phyloP scores from a whole-genome alignment of 2,888 invertebrate genomes.

The Nemurella pictetii region DNA sequence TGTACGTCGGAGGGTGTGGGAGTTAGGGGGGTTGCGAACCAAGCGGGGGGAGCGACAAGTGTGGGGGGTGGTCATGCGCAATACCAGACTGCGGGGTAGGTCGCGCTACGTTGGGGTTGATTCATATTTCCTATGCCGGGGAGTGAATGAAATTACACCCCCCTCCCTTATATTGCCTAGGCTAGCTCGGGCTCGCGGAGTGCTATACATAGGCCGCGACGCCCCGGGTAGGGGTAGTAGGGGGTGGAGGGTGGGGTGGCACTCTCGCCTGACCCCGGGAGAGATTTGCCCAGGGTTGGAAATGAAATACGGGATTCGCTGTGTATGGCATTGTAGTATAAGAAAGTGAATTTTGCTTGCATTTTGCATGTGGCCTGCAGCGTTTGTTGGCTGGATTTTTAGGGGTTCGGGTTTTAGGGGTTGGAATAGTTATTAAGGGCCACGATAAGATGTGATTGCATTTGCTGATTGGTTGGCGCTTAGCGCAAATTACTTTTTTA shows the following conservation, averaged over 20 bases:
- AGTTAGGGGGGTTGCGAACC: not conserved
- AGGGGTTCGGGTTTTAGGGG: too few relatives aligned
- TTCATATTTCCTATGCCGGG: constrained; percentile 1
- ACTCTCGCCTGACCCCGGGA: too few relatives aligned
- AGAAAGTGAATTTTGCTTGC: not conserved
- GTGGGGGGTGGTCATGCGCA: not conserved
- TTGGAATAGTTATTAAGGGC: too few relatives aligned
- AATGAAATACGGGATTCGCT: not conserved
- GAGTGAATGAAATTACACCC: constrained; percentile 9
- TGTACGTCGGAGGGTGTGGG: not conserved
- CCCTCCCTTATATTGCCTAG: not conserved
- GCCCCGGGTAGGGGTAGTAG: not conserved
- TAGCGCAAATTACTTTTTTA: too few relatives aligned
- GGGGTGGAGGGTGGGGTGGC: not conserved
- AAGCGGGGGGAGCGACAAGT: not conserved
- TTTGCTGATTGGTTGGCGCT: too few relatives aligned
- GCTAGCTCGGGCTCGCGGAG: not conserved
- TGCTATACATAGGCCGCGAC: not conserved
- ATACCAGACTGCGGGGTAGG: not conserved
- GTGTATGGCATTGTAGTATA: too few relatives aligned
- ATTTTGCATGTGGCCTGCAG: too few relatives aligned
- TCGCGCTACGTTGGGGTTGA: not conserved
- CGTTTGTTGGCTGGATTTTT: too few relatives aligned
- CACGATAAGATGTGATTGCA: too few relatives aligned
- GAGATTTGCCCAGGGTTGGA: not conserved